These are phyloP conservation scores for Meganola albula DNA, from an alignment of 2,888 invertebrate genomes.

Conservation along the genomic window DNA sequence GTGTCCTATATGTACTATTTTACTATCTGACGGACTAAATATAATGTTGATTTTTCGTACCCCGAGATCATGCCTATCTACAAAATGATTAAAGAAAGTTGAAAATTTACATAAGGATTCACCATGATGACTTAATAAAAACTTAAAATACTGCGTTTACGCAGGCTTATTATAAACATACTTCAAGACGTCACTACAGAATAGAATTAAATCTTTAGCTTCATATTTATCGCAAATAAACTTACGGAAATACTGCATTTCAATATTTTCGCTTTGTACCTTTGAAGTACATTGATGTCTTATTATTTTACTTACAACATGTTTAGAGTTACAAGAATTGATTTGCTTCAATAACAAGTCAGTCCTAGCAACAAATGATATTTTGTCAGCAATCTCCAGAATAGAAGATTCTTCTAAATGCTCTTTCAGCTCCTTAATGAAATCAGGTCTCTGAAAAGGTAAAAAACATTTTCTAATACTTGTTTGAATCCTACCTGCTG, in stretches of 20 bases:
- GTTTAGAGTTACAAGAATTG: conserved; percentile 24
- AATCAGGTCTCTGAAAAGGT: conserved; percentile 53
- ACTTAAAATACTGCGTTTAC: conserved; percentile 13
- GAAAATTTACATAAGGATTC: neutral
- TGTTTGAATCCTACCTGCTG: too few species aligned
- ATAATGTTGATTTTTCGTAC: too few species aligned
- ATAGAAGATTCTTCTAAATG: conserved; percentile 38
- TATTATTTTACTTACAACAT: conserved; percentile 36
- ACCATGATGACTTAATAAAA: neutral
- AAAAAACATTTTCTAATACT: too few species aligned
- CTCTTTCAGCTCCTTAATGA: conserved; percentile 37
- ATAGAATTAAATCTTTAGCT: conserved; percentile 43
- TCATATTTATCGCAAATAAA: conserved; percentile 44
- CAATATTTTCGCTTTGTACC: conserved; percentile 22
- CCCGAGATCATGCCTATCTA: too few species aligned
- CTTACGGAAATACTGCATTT: conserved; percentile 40
- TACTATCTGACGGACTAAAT: too few species aligned
- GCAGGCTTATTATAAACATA: conserved; percentile 38
- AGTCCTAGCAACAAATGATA: conserved; percentile 32
- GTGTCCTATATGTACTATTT: too few species aligned
- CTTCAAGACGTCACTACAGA: conserved; percentile 50
- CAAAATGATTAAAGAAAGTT: too few species aligned
- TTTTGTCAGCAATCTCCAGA: conserved; percentile 35
- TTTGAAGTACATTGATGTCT: conserved; percentile 22
- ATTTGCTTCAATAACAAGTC: conserved; percentile 39